phyloP scores from a whole-genome alignment of 2,888 invertebrate species.

The Lamellibrachia columna region DNA sequence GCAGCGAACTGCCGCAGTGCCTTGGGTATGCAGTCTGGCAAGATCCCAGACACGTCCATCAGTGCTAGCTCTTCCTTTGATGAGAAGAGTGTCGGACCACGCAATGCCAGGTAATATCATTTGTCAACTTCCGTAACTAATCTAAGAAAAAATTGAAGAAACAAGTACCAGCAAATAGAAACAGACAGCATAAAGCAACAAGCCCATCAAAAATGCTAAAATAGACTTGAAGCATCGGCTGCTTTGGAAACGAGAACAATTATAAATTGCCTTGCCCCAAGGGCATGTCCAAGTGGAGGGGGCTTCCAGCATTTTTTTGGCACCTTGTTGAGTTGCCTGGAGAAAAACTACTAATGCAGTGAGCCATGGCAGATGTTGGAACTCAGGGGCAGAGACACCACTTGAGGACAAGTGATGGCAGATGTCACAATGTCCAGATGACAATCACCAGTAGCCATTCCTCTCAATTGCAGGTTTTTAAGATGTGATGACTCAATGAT shows the following conservation, averaged over 20 bases:
- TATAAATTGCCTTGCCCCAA: background rate
- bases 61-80: conserved; percentile 87
- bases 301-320: background rate
- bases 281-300: background rate
- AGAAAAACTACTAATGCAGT: background rate
- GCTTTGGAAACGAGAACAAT: background rate
- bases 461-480: background rate
- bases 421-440: background rate
- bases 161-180: background rate
- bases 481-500: background rate
- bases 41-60: conserved; percentile 82
- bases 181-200: background rate
- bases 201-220: background rate
- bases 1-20: conserved; percentile 83
- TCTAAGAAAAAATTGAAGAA: no score
- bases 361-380: background rate
- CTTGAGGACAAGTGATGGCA: background rate
- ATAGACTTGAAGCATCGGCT: background rate
- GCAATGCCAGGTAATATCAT: conserved; percentile 79
- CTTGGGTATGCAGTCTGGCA: conserved; percentile 86
- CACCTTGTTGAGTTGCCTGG: background rate
- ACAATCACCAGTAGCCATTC: background rate
- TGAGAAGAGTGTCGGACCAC: conserved; percentile 84
- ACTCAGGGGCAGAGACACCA: background rate
- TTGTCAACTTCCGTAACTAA: no score